Evolutionary conservation across 1,140 invertebrate species (phyloP), one percentile per base, ranked within the genome.

Genomic region (Bombyx mandarina): DNA sequence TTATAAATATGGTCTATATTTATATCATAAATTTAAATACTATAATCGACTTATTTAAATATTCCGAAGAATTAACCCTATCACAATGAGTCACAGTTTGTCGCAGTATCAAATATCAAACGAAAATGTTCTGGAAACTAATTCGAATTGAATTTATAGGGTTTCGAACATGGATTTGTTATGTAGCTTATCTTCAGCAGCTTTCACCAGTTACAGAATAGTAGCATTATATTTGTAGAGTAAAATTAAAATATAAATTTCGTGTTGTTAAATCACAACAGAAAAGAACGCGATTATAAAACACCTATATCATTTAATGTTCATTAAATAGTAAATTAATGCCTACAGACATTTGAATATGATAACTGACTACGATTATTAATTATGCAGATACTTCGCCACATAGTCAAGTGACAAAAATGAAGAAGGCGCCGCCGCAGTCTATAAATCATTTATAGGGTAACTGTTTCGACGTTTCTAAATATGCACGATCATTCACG

Each of bases 401-500:
- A 35, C 9, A 73, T 67, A 66, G 70, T 73, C 68, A 69, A 66
- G 63, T 74, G 68, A 71, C 75, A 75, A 71, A 74, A 74, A 67
- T 77, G 67, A 65, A 70, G 66, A 71, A 60, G 61, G 66, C 63
- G 63, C 67, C 69, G 62, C 69, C 65, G 65, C 63, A 62, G 69
- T 71, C 71, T 73, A 79, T 79, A 73, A 81, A 79, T 81, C 67
- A 79, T 79, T 79, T 77, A 81, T 81, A 75, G 69, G 63, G 57
- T 73, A 72, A 75, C 72, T 73, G 65, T 74, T 69, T 62, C 64
- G 68, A 66, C 60, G 65, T 65, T 47, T 69, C 47, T 50, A 59
- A 77, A 77, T 76, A 76, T 67, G 75, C 74, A 73, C 65, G 57
- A 77, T 81, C 76, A 77, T 69, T 52, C 49, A 58, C 56, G 44